A percentile compares a stretch with the other conserved stretches of the same genome.
These are phyloP conservation scores for Serranus cabrilla DNA, from an alignment of 2,797 vertebrate genomes.

Conservation along the genomic window DNA sequence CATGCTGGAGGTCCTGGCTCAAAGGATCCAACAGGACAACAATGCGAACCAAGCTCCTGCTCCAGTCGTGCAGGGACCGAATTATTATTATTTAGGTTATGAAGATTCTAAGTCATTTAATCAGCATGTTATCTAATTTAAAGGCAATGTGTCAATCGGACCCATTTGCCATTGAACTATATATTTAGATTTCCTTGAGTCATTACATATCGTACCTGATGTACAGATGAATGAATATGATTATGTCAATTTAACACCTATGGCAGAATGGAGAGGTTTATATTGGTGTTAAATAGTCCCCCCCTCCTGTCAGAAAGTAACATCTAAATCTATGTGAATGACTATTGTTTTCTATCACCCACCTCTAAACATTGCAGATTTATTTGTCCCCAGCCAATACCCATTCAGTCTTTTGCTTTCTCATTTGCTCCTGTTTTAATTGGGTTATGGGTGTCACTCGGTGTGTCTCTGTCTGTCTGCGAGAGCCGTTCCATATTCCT, in stretches of 20 bases:
- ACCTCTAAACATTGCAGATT: constrained; percentile 14
- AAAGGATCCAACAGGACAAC: too few relatives aligned
- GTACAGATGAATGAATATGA: neutral
- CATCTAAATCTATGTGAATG: constrained; percentile 3
- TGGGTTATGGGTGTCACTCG: constrained; percentile 66
- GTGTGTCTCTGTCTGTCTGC: constrained; percentile 53
- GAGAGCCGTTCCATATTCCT: constrained; percentile 70
- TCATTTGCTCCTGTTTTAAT: constrained; percentile 62
- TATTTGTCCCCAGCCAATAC: constrained; percentile 12
- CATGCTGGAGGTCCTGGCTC: too few relatives aligned
- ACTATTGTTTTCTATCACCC: constrained; percentile 12
- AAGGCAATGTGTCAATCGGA: neutral
- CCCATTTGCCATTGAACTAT: neutral
- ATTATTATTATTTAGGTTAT: too few relatives aligned
- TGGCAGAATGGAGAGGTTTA: neutral
- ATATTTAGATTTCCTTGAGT: neutral
- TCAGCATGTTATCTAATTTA: too few relatives aligned
- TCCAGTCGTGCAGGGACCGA: too few relatives aligned
- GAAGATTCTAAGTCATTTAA: too few relatives aligned
- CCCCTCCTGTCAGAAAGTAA: neutral
- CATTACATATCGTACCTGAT: neutral
- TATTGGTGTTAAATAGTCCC: neutral
- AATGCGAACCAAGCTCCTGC: too few relatives aligned
- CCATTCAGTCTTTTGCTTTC: constrained; percentile 33
- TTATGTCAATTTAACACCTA: neutral